Percentiles rank a stretch among this genome's conserved stretches.
Conservation (phyloP, 2,797 vertebrate species). For the Todus mexicanus region DNA sequence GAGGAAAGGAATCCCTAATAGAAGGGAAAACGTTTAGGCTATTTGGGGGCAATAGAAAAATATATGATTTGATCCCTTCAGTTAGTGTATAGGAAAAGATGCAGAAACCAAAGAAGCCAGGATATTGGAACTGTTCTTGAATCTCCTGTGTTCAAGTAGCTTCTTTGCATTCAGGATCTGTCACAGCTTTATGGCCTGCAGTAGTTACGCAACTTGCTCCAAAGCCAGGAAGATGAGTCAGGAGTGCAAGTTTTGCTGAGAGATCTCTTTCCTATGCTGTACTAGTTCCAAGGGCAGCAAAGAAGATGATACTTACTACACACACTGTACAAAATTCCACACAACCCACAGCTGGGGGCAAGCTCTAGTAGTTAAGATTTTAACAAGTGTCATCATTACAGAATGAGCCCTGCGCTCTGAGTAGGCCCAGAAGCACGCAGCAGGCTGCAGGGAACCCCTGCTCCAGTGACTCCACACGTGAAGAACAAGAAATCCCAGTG, state of each 20-base stretch:
- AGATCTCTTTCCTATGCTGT: background rate
- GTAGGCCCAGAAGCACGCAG: background rate
- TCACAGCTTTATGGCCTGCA: background rate
- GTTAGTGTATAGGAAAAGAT: background rate
- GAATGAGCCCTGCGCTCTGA: background rate
- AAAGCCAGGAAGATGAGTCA: constrained; percentile 39
- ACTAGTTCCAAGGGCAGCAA: background rate
- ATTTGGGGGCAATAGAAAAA: background rate
- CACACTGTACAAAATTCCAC: background rate
- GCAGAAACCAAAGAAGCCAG: background rate
- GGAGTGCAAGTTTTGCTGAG: background rate
- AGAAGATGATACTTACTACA: background rate
- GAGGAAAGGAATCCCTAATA: background rate
- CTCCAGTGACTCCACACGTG: background rate
- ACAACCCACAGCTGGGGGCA: background rate
- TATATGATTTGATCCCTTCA: background rate
- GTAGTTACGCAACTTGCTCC: constrained; percentile 29
- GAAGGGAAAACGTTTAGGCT: background rate
- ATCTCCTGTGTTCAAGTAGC: background rate
- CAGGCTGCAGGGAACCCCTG: background rate
- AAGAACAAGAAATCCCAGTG: background rate
- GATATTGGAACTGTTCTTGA: background rate
- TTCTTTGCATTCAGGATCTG: background rate
- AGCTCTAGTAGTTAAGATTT: background rate
- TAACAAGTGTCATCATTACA: background rate